These are phyloP conservation scores for Damaliscus lunatus DNA, from an alignment of 2,113 vertebrate genomes.

Conservation along the genomic window DNA sequence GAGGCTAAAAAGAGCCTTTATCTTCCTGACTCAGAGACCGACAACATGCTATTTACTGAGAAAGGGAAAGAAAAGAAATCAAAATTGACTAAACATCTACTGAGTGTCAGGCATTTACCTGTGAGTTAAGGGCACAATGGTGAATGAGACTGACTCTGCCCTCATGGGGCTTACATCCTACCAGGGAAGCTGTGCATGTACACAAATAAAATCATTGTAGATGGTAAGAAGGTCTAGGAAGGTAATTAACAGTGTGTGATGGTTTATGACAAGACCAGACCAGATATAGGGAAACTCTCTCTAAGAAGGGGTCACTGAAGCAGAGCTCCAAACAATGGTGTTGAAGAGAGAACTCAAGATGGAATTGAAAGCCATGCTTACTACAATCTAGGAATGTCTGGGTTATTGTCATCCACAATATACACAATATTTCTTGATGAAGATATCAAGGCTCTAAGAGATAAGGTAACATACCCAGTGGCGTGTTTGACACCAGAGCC, in stretches of 20 bases:
- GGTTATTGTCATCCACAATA: background rate
- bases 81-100: background rate
- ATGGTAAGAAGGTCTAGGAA: rapidly evolving
- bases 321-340: background rate
- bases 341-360: background rate
- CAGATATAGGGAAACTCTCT: too few species aligned
- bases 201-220: background rate
- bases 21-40: background rate
- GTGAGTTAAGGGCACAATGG: too few species aligned
- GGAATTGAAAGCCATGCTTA: background rate
- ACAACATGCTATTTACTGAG: background rate
- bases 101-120: background rate
- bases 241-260: rapidly evolving
- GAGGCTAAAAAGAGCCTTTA: background rate
- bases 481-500: background rate
- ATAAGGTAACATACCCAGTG: rapidly evolving
- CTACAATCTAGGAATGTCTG: rapidly evolving
- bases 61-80: background rate
- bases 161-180: background rate
- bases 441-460: background rate
- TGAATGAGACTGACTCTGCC: background rate
- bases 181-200: rapidly evolving
- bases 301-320: background rate
- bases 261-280: too few species aligned
- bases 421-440: too few species aligned